Conservation (phyloP, 2,888 invertebrate genomes). For the Syritta pipiens region DNA sequence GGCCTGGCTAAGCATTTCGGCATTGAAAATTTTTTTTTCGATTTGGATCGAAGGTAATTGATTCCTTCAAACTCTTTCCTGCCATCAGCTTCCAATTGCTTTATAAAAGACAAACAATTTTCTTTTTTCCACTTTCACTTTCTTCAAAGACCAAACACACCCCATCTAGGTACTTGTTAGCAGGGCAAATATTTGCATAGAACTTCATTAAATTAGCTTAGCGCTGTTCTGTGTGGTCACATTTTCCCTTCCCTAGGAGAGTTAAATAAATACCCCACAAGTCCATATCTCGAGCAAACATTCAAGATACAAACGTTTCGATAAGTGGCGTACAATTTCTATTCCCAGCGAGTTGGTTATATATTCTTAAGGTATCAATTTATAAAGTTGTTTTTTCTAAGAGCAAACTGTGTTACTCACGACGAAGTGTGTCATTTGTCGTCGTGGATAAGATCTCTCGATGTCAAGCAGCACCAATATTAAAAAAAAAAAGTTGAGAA, state of each 20-base stretch:
- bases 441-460: neutral
- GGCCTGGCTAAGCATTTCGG: no score
- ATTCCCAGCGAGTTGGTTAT: neutral
- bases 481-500: neutral
- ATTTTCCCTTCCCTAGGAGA: neutral
- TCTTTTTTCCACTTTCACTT: neutral
- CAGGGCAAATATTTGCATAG: slow-evolving; percentile 27
- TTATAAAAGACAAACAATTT: no score
- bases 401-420: neutral
- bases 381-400: no score
- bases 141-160: slow-evolving; percentile 1
- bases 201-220: slow-evolving; percentile 18
- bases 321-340: slow-evolving; percentile 15
- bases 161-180: neutral
- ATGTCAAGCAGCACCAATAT: no score
- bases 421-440: neutral
- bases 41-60: no score
- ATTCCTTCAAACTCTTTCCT: no score
- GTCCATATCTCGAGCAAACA: slow-evolving; percentile 19
- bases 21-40: no score
- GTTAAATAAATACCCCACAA: neutral
- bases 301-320: neutral
- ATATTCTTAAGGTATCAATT: no score
- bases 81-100: no score
- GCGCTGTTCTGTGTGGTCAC: slow-evolving; percentile 3